phyloP scores from a whole-genome alignment of 2,113 vertebrate genomes.

The Platichthys flesus region DNA sequence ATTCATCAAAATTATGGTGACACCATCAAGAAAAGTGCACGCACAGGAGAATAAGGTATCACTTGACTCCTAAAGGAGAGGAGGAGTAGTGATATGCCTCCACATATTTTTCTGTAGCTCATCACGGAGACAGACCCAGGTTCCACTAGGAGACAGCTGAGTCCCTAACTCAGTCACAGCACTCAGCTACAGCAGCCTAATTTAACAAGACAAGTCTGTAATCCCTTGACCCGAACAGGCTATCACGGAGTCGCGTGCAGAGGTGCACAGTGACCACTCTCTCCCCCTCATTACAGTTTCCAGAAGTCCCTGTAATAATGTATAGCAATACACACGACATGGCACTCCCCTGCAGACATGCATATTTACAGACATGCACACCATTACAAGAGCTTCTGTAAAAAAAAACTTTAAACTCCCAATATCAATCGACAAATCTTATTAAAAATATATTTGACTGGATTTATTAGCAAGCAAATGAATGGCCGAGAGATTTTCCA shows the following conservation, averaged over 20 bases:
- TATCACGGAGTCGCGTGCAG: constrained; percentile 58
- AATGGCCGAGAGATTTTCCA: too few relatives aligned
- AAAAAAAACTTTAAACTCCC: not conserved
- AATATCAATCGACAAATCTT: too few relatives aligned
- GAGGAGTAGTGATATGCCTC: constrained; percentile 43
- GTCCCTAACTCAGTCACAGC: constrained; percentile 71
- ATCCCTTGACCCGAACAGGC: constrained; percentile 70
- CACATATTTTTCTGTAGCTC: constrained; percentile 53
- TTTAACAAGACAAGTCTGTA: constrained; percentile 77
- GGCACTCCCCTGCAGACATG: constrained; percentile 24
- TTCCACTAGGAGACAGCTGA: constrained; percentile 73
- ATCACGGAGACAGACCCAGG: constrained; percentile 60
- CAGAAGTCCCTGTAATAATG: constrained; percentile 53
- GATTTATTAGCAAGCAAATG: too few relatives aligned
- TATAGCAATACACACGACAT: constrained; percentile 46
- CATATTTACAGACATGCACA: constrained; percentile 32
- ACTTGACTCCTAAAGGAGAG: constrained; percentile 50
- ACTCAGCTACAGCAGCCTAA: constrained; percentile 72
- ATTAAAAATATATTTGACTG: too few relatives aligned
- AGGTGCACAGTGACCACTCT: constrained; percentile 58
- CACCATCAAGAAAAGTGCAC: not conserved
- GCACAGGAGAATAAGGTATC: constrained; percentile 33
- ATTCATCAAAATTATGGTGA: constrained; percentile 1
- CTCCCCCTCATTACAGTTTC: constrained; percentile 59
- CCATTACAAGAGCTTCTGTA: not conserved